Evolutionary conservation across 2,888 invertebrate genomes (phyloP).

Genomic region (Melanophora roralis): DNA sequence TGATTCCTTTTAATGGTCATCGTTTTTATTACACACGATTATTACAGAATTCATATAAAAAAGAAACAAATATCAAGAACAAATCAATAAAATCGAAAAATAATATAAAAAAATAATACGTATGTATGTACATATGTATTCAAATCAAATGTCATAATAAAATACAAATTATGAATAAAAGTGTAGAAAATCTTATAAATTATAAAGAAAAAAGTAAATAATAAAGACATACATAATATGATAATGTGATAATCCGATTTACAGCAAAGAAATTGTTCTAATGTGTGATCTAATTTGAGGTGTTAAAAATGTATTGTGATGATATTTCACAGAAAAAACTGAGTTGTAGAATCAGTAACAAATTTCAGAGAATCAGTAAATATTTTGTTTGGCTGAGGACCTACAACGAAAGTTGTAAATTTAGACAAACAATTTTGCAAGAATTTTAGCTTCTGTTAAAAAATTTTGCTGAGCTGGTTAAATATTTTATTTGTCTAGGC

Average conservation of each 20-base stretch:
- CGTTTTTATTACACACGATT: background rate
- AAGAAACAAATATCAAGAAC: background rate
- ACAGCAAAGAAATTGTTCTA: background rate
- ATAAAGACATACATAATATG: background rate
- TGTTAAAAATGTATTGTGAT: background rate
- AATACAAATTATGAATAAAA: background rate
- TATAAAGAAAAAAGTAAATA: background rate
- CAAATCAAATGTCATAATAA: background rate
- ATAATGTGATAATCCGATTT: background rate
- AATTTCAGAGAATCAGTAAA: too few species aligned
- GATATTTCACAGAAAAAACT: too few species aligned
- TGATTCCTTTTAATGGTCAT: background rate
- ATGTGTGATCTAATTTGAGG: background rate
- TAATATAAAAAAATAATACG: background rate
- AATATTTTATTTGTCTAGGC: too few species aligned
- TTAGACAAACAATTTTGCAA: too few species aligned
- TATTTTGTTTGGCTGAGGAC: too few species aligned
- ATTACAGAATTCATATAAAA: background rate
- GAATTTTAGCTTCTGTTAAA: too few species aligned
- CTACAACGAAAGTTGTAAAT: too few species aligned
- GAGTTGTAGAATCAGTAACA: too few species aligned
- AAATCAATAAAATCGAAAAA: background rate
- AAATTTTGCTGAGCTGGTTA: too few species aligned
- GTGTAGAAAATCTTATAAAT: conserved; percentile 9
- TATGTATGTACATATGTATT: too few species aligned